Evolutionary conservation across 2,113 vertebrate genomes (phyloP).

Genomic region (Lepisosteus oculatus): DNA sequence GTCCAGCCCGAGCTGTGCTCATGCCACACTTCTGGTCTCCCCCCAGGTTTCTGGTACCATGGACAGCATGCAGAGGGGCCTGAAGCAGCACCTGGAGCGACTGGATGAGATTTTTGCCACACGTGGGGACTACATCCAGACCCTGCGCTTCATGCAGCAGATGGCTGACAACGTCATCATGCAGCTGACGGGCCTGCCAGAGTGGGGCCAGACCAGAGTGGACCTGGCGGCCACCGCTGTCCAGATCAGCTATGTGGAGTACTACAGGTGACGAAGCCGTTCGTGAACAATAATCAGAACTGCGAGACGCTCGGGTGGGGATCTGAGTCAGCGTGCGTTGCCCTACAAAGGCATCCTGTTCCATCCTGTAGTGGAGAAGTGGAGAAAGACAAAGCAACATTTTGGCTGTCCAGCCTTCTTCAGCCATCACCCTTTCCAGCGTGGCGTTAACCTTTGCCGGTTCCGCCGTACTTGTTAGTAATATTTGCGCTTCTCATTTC

Average conservation of each 20-base stretch:
- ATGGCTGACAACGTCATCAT: constrained; percentile 68
- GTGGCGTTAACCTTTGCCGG: too few species aligned
- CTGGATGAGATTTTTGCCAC: constrained; percentile 85
- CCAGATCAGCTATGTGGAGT: constrained; percentile 66
- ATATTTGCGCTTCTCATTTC: too few species aligned
- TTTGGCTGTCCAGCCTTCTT: too few species aligned
- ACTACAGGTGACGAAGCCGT: constrained; percentile 77
- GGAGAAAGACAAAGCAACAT: too few species aligned
- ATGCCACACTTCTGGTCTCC: rapidly evolving
- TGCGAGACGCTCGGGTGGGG: not conserved
- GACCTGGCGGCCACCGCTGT: constrained; percentile 68
- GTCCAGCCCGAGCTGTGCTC: too few species aligned
- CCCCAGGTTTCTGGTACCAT: constrained; percentile 74
- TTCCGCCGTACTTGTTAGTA: too few species aligned
- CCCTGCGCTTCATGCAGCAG: constrained; percentile 81
- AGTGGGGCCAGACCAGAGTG: constrained; percentile 65
- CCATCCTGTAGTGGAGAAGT: too few species aligned
- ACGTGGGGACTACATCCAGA: constrained; percentile 80
- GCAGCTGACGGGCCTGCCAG: constrained; percentile 80
- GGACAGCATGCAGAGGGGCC: constrained; percentile 67
- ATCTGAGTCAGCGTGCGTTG: constrained; percentile 1
- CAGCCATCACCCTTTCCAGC: too few species aligned
- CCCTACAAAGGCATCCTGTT: not conserved
- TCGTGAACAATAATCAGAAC: not conserved
- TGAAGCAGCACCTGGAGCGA: constrained; percentile 78